Conservation (phyloP, 2,797 vertebrate species). For the Caiman crocodilus region DNA sequence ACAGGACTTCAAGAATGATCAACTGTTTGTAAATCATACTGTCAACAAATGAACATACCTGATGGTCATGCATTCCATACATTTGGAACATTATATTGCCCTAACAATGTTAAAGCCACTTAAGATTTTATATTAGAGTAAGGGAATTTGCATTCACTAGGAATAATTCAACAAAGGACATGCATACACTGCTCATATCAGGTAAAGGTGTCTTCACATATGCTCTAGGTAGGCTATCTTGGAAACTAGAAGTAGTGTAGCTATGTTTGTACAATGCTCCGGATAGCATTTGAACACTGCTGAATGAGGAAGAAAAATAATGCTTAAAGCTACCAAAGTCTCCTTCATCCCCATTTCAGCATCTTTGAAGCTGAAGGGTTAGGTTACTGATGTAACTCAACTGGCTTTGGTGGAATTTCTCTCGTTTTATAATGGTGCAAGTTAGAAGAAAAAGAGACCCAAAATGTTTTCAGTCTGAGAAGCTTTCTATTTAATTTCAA, state of each 20-base stretch:
- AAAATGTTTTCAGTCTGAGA: neutral
- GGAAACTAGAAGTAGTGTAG: too few relatives aligned
- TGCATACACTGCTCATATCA: too few relatives aligned
- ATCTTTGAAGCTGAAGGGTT: too few relatives aligned
- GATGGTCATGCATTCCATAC: neutral
- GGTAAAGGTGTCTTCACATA: too few relatives aligned
- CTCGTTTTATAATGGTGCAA: neutral
- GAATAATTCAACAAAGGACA: neutral
- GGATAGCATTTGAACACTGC: too few relatives aligned
- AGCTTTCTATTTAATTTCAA: neutral
- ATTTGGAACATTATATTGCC: neutral
- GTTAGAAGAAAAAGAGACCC: neutral
- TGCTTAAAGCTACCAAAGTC: too few relatives aligned
- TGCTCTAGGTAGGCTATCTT: too few relatives aligned
- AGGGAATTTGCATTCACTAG: neutral
- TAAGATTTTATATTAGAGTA: neutral
- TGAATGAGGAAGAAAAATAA: too few relatives aligned
- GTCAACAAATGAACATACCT: neutral
- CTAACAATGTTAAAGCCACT: neutral
- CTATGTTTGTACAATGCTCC: too few relatives aligned
- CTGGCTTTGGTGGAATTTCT: neutral
- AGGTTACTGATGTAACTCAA: neutral
- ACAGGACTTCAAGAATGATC: neutral
- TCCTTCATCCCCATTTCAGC: too few relatives aligned
- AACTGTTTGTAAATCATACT: neutral